phyloP scores from a whole-genome alignment of 2,888 invertebrate genomes.

The Abrostola tripartita region DNA sequence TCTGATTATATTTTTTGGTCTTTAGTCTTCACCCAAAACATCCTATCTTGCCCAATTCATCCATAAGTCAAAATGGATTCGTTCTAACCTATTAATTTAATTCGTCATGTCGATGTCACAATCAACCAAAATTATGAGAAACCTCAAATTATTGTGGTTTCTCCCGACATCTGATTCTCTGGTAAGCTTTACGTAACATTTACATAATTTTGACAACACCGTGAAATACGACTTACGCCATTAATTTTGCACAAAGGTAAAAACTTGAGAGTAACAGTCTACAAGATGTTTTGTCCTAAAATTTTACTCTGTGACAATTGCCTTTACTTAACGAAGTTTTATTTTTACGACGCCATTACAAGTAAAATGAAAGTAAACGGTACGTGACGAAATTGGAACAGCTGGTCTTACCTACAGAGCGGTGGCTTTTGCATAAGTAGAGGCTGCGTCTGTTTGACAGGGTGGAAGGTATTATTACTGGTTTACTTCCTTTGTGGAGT shows the following conservation, averaged over 20 bases:
- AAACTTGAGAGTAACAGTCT: slow-evolving; percentile 28
- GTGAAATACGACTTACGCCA: slow-evolving; percentile 8
- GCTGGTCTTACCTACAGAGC: slow-evolving; percentile 48
- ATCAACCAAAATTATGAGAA: no score
- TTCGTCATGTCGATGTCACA: no score
- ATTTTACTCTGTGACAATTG: slow-evolving; percentile 52
- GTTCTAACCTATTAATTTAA: no score
- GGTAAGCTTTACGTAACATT: not conserved
- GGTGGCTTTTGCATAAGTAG: slow-evolving; percentile 49
- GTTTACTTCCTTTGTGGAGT: slow-evolving; percentile 30
- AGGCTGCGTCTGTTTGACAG: slow-evolving; percentile 39
- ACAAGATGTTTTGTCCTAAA: slow-evolving; percentile 46
- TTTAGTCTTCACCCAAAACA: not conserved
- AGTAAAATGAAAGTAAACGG: slow-evolving; percentile 58
- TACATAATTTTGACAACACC: slow-evolving; percentile 16
- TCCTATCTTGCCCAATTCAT: no score
- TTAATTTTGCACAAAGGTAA: slow-evolving; percentile 21
- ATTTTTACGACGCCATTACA: slow-evolving; percentile 56
- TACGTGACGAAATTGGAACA: slow-evolving; percentile 58
- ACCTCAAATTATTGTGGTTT: not conserved
- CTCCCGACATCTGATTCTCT: not conserved
- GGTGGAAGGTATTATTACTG: slow-evolving; percentile 47
- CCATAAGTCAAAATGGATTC: no score
- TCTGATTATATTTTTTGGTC: slow-evolving; percentile 9
- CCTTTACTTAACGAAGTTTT: slow-evolving; percentile 42